Conservation (phyloP, 2,113 vertebrate species). For the Geococcyx californianus region DNA sequence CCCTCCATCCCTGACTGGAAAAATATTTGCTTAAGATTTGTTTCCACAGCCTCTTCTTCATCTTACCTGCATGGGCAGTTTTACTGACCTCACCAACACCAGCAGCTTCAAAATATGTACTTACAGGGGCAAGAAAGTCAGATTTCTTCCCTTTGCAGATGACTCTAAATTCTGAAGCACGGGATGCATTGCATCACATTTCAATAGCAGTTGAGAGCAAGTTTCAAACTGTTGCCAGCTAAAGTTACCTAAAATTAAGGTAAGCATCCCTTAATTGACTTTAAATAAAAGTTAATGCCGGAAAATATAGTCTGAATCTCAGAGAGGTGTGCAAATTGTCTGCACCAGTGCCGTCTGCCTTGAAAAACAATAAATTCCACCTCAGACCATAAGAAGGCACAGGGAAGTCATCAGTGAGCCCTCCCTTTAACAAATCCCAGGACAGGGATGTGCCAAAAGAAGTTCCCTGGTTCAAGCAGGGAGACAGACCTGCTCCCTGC, state of each 20-base stretch:
- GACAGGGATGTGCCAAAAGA: not conserved
- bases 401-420: not conserved
- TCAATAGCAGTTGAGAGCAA: not conserved
- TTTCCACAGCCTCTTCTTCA: not conserved
- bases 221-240: not conserved
- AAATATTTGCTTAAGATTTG: not conserved
- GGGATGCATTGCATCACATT: not conserved
- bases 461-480: not conserved
- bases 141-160: not conserved
- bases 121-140: not conserved
- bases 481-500: not conserved
- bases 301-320: not conserved
- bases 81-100: not conserved
- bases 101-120: not conserved
- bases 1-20: not conserved
- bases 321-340: not conserved
- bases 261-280: not conserved
- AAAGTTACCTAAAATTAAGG: not conserved
- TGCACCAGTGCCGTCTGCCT: not conserved
- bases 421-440: not conserved
- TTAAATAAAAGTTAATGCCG: not conserved
- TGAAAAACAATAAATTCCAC: not conserved
- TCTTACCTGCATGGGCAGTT: not conserved
- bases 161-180: not conserved
- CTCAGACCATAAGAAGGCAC: not conserved